Evolutionary conservation across 2,888 invertebrate genomes (phyloP), one percentile per base, ranked within the genome.

Genomic region (Rhagonycha lutea): DNA sequence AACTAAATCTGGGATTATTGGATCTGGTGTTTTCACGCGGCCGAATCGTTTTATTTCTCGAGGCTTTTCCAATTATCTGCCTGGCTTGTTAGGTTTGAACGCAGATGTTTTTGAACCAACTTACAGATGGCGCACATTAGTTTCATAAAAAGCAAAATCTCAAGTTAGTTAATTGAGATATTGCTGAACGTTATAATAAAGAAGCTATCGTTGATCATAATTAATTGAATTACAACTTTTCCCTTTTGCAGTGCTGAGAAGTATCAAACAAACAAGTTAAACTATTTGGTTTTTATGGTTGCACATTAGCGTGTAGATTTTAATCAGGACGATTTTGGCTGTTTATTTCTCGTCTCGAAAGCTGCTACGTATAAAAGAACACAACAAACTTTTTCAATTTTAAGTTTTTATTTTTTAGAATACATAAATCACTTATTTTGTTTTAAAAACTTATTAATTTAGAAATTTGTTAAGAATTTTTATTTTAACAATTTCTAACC

Each of bases 31-130:
- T 84, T 84, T 84, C 84, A 82, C 83, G 84, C 84, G 82, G 83
- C 80, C 81, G 82, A 83, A 82, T 84, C 84, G 84, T 84, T 85
- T 85, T 84, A 85, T 85, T 85, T 85, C 84, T 82, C 81, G 83
- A 80, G 85, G 85, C 85, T 86, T 86, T 85, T 86, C 85, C 85
- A 86, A 86, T 86, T 86, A 86, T 85, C 83, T 83, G 82, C 82
- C 82, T 83, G 84, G 85, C 83, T 84, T 84, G 85, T 84, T 85
- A 85, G 82, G 81, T 81, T 82, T 77, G 73, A 75, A 80, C 77
- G 79, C 81, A 80, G 80, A 80, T 81, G 81, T 76, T 80, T 73
- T 69, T 61, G 60, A 23, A 47, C 61, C 68, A 61, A 77, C 72
- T 70, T 77, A 74, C 75, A 75, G 75, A 77, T 77, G 83, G 82